Evolutionary conservation across 2,888 invertebrate genomes (phyloP).

Genomic region (Entomobrya proxima): DNA sequence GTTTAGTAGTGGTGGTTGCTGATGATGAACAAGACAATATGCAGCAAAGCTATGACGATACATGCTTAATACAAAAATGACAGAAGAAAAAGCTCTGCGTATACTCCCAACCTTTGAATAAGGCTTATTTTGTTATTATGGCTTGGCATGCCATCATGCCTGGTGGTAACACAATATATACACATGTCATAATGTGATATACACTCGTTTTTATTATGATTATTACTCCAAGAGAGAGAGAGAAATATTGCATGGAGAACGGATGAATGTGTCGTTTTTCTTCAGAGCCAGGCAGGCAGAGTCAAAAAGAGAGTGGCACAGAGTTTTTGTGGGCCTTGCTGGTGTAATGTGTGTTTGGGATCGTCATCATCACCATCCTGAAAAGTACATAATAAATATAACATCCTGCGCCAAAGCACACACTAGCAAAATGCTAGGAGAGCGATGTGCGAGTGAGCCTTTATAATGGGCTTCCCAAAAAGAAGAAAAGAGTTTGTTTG

Average conservation of each 20-base stretch:
- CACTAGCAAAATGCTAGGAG: not conserved
- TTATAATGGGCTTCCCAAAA: constrained; percentile 69
- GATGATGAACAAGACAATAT: not conserved
- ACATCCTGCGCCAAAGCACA: constrained; percentile 23
- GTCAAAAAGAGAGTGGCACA: constrained; percentile 12
- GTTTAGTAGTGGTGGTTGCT: constrained; percentile 6
- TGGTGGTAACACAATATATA: constrained; percentile 46
- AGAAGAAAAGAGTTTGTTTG: constrained; percentile 70
- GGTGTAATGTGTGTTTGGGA: constrained; percentile 60
- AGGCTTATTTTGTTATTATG: constrained; percentile 6
- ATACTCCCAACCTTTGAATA: not conserved
- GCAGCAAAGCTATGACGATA: not conserved
- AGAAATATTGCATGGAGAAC: constrained; percentile 45
- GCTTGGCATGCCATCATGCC: constrained; percentile 34
- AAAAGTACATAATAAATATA: constrained; percentile 48
- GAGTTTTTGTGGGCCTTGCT: constrained; percentile 63
- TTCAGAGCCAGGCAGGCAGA: not conserved
- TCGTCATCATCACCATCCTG: constrained; percentile 50
- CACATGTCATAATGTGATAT: constrained; percentile 67
- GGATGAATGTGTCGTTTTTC: constrained; percentile 67
- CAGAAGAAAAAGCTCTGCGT: constrained; percentile 21
- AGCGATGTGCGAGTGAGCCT: constrained; percentile 55
- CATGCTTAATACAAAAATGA: constrained; percentile 45
- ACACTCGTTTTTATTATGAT: constrained; percentile 55
- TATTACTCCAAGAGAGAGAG: constrained; percentile 33